These are phyloP conservation scores for Danaus plexippus DNA, from an alignment of 1,140 invertebrate species.

Conservation along the genomic window DNA sequence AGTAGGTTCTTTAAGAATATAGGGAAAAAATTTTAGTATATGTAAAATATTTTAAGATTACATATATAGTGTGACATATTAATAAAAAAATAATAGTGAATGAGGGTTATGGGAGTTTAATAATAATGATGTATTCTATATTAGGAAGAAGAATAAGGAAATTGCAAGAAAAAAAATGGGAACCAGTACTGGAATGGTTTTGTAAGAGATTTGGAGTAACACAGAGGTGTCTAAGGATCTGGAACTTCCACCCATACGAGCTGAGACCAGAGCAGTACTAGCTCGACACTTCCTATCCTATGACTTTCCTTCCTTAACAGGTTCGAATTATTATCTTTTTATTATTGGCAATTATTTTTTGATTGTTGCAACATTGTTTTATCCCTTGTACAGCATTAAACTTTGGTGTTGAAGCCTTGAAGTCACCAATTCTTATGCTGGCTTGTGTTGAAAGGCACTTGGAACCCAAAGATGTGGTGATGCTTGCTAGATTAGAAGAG, in stretches of 20 bases:
- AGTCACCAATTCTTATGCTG: slow-evolving; percentile 90
- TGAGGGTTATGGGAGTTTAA: too few species aligned
- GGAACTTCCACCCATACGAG: slow-evolving; percentile 75
- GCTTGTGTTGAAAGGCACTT: slow-evolving; percentile 85
- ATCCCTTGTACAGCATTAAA: slow-evolving; percentile 77
- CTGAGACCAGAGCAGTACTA: slow-evolving; percentile 78
- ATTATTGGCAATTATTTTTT: too few species aligned
- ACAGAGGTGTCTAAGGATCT: slow-evolving; percentile 81
- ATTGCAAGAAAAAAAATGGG: slow-evolving; percentile 88
- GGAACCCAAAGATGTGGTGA: slow-evolving; percentile 85
- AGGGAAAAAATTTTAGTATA: background rate
- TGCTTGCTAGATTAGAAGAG: slow-evolving; percentile 89
- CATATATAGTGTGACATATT: too few species aligned
- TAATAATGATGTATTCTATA: slow-evolving; percentile 8
- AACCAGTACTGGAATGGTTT: slow-evolving; percentile 91
- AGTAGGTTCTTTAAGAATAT: background rate
- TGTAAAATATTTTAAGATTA: too few species aligned
- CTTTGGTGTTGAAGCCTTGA: slow-evolving; percentile 91
- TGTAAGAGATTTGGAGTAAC: slow-evolving; percentile 83
- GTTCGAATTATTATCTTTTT: slow-evolving; percentile 64
- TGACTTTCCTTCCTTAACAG: slow-evolving; percentile 83
- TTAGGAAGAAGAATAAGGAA: slow-evolving; percentile 81
- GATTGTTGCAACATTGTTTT: too few species aligned
- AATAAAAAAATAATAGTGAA: too few species aligned
- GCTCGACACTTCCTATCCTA: slow-evolving; percentile 83